These are phyloP conservation scores for Megalopta genalis DNA, from an alignment of 1,140 invertebrate species.

Conservation along the genomic window DNA sequence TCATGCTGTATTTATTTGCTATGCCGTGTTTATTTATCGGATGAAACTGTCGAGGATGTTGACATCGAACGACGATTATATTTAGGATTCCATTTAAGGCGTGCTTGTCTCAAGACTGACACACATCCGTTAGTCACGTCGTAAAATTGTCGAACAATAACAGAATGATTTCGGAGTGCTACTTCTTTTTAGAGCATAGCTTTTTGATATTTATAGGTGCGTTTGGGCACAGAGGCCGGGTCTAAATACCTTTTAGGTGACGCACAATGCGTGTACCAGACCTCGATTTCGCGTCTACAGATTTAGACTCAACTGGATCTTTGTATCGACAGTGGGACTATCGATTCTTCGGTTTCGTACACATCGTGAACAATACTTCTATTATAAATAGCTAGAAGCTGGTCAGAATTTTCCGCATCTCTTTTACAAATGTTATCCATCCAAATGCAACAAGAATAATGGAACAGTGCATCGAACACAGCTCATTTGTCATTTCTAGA, in stretches of 20 bases:
- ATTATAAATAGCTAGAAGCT: background rate
- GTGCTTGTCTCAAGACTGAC: background rate
- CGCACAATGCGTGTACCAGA: slow-evolving; percentile 36
- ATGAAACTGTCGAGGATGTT: no score
- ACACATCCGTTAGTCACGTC: background rate
- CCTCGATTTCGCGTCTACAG: slow-evolving; percentile 18
- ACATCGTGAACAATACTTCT: background rate
- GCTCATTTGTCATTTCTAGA: no score
- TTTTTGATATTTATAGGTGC: slow-evolving; percentile 26
- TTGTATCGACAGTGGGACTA: slow-evolving; percentile 3
- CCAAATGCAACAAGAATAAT: no score
- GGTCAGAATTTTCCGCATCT: background rate
- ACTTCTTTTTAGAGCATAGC: slow-evolving; percentile 14
- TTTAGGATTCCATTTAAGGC: background rate
- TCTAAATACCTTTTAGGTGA: slow-evolving; percentile 38
- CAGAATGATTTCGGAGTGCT: background rate
- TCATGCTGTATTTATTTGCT: background rate
- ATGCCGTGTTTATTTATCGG: background rate
- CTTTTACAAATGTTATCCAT: no score
- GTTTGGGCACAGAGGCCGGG: slow-evolving; percentile 16
- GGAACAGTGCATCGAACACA: no score
- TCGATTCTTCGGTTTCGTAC: background rate
- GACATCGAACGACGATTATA: background rate
- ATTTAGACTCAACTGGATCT: slow-evolving; percentile 19
- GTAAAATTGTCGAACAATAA: background rate